These are phyloP conservation scores for Hydroisotoma schaefferi DNA, from an alignment of 2,888 invertebrate genomes.

Conservation along the genomic window DNA sequence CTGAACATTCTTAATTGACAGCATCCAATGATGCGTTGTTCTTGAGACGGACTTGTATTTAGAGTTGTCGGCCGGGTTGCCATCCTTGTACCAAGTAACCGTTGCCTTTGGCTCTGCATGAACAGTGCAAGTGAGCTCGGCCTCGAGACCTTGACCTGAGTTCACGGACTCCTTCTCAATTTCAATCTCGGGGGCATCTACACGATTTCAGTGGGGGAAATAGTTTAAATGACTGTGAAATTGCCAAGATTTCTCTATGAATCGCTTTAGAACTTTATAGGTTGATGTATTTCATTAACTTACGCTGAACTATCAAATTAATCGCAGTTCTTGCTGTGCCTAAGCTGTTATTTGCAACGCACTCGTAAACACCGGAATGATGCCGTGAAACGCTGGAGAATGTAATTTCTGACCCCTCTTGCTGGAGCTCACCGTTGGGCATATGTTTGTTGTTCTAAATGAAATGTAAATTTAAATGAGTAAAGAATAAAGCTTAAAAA, in stretches of 20 bases:
- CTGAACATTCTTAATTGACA: conserved; percentile 64
- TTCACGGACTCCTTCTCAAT: conserved; percentile 54
- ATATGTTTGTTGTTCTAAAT: too few species aligned
- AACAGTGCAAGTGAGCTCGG: conserved; percentile 54
- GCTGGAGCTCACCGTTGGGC: conserved; percentile 50
- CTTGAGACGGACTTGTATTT: conserved; percentile 51
- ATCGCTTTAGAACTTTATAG: not conserved
- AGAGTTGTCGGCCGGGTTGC: conserved; percentile 64
- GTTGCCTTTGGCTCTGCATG: conserved; percentile 55
- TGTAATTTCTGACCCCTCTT: conserved; percentile 51
- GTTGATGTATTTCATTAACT: conserved; percentile 14
- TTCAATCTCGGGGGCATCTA: conserved; percentile 55
- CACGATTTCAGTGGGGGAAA: conserved; percentile 43
- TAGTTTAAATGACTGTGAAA: too few species aligned
- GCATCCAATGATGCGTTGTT: conserved; percentile 55
- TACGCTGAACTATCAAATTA: conserved; percentile 38
- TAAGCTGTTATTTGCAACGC: conserved; percentile 54
- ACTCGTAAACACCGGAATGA: conserved; percentile 55
- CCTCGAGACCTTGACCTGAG: conserved; percentile 53
- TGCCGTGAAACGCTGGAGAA: conserved; percentile 50
- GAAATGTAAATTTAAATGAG: too few species aligned
- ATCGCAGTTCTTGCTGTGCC: conserved; percentile 49
- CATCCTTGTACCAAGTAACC: conserved; percentile 70
- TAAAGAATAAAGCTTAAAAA: too few species aligned
- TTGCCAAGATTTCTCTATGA: not conserved